phyloP scores from a whole-genome alignment of 2,888 invertebrate species.

The Caenorhabditis sp. region DNA sequence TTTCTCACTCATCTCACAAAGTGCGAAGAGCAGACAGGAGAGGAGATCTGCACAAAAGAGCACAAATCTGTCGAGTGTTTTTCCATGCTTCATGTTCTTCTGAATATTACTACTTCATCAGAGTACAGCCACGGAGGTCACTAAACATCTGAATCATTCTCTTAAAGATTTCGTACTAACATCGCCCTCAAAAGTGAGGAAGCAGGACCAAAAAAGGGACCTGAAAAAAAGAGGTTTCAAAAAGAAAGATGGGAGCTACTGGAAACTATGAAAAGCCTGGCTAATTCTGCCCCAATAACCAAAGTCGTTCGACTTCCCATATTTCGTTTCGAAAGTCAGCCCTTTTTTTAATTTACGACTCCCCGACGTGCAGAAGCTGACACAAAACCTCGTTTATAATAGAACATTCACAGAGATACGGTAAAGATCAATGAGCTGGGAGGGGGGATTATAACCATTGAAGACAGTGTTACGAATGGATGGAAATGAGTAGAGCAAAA shows the following conservation, averaged over 20 bases:
- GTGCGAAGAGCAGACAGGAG: slow-evolving; percentile 49
- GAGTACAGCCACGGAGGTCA: slow-evolving; percentile 34
- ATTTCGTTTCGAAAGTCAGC: slow-evolving; percentile 5
- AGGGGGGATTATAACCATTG: too few species aligned
- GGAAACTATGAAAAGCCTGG: background rate
- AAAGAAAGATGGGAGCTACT: background rate
- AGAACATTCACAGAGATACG: slow-evolving; percentile 32
- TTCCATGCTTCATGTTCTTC: slow-evolving; percentile 33
- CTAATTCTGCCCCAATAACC: slow-evolving; percentile 35
- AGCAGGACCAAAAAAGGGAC: background rate
- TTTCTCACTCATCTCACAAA: slow-evolving; percentile 38
- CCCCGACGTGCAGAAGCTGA: background rate
- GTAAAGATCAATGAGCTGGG: slow-evolving; percentile 20
- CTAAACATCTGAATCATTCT: slow-evolving; percentile 39
- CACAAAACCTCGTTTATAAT: slow-evolving; percentile 44
- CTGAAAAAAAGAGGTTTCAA: background rate
- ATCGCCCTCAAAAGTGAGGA: background rate
- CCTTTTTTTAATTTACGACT: slow-evolving; percentile 3
- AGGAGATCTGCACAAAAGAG: slow-evolving; percentile 41
- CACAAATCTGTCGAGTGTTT: slow-evolving; percentile 57
- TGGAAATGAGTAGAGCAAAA: slow-evolving; percentile 5
- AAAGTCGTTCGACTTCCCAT: slow-evolving; percentile 1
- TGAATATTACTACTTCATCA: slow-evolving; percentile 34
- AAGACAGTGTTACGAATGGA: too few species aligned
- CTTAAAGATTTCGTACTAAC: slow-evolving; percentile 19